Conservation (phyloP, 1,140 invertebrate species). For the Hycleus cichorii region DNA sequence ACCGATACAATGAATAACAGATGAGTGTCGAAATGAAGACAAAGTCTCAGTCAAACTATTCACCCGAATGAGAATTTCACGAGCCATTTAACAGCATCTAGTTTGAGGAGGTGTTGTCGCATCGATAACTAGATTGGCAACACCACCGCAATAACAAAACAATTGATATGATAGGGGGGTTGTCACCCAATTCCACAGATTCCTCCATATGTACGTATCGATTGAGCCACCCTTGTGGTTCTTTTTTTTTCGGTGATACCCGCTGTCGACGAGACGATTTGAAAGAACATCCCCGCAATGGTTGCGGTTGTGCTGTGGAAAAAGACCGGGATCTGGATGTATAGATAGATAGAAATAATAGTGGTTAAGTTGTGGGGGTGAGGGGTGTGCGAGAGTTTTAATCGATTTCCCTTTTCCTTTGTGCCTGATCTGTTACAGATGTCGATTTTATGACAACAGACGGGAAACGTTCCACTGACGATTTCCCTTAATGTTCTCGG, state of each 20-base stretch:
- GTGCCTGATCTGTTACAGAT: slow-evolving; percentile 34
- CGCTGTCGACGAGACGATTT: neutral
- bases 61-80: slow-evolving; percentile 26
- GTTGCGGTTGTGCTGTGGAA: no score
- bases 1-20: slow-evolving; percentile 37
- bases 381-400: neutral
- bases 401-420: slow-evolving; percentile 22
- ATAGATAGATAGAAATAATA: no score
- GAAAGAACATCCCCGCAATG: neutral
- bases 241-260: no score
- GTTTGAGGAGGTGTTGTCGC: neutral
- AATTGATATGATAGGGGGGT: no score
- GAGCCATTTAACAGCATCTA: slow-evolving; percentile 29
- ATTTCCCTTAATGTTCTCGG: no score
- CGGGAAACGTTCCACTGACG: no score
- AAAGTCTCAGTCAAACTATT: slow-evolving; percentile 27
- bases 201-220: no score
- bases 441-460: slow-evolving; percentile 27
- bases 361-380: neutral
- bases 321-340: no score
- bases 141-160: no score
- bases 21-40: slow-evolving; percentile 33
- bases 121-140: no score
- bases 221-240: no score
- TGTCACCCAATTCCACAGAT: no score